phyloP scores from a whole-genome alignment of 2,113 vertebrate species.

The Aptenodytes forsteri region DNA sequence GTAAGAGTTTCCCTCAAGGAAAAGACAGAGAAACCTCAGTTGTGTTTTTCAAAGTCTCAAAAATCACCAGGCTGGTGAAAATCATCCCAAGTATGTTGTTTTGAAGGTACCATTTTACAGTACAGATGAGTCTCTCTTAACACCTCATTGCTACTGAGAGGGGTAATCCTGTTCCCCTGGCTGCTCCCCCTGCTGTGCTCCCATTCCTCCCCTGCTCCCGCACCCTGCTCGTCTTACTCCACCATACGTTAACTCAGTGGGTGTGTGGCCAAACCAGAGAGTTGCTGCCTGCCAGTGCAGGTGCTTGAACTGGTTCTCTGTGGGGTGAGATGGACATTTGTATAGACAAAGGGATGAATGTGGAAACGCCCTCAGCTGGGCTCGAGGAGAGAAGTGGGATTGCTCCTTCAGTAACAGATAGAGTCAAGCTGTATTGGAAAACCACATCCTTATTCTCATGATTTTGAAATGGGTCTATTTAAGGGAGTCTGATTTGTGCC shows the following conservation, averaged over 20 bases:
- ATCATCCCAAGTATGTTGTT: background rate
- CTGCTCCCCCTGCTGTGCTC: background rate
- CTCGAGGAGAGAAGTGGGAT: background rate
- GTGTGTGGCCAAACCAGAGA: background rate
- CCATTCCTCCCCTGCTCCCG: background rate
- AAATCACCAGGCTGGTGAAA: background rate
- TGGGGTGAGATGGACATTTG: background rate
- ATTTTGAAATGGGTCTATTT: background rate
- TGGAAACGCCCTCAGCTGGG: background rate
- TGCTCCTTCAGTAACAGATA: background rate
- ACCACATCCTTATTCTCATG: background rate
- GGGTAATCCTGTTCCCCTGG: background rate
- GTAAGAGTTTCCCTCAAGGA: background rate
- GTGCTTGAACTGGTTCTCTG: background rate
- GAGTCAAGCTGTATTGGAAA: background rate
- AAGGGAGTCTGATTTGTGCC: background rate
- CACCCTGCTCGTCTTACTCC: background rate
- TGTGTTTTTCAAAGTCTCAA: background rate
- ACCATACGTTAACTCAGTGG: rapidly evolving
- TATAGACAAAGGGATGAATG: background rate
- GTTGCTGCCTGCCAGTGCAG: background rate
- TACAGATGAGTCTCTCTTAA: background rate
- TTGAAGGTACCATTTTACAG: background rate
- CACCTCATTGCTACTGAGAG: background rate
- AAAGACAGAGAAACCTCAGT: background rate